These are phyloP conservation scores for Octodonta nipae DNA, from an alignment of 2,888 invertebrate species.

Conservation along the genomic window DNA sequence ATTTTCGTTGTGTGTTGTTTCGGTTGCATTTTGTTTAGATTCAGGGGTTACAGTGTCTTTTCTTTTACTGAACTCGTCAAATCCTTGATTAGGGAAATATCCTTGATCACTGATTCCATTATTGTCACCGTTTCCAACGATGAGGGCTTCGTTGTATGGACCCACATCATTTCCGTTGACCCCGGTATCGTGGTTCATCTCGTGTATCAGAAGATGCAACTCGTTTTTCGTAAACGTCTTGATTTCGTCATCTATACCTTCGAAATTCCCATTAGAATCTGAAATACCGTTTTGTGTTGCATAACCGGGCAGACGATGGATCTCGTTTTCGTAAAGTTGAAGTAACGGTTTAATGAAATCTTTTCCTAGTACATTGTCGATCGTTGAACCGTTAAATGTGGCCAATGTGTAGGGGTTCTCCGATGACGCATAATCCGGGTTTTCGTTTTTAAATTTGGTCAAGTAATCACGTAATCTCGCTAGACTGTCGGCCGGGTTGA, in stretches of 20 bases:
- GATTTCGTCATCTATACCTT: slow-evolving; percentile 23
- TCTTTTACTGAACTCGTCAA: slow-evolving; percentile 3
- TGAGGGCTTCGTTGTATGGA: slow-evolving; percentile 18
- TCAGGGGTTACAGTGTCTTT: too few relatives aligned
- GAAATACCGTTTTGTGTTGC: slow-evolving; percentile 15
- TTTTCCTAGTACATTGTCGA: slow-evolving; percentile 29
- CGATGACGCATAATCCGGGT: too few relatives aligned
- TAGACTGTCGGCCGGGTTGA: not conserved
- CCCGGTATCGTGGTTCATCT: slow-evolving; percentile 7
- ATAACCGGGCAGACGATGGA: slow-evolving; percentile 19
- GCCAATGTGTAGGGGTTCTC: too few relatives aligned
- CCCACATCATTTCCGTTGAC: too few relatives aligned
- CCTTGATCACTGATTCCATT: not conserved
- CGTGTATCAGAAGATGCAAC: slow-evolving; percentile 22
- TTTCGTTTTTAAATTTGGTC: slow-evolving; percentile 17
- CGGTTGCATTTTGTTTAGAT: too few relatives aligned
- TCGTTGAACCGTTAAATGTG: slow-evolving; percentile 27
- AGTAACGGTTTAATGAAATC: slow-evolving; percentile 31
- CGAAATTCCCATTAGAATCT: too few relatives aligned
- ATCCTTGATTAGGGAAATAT: not conserved
- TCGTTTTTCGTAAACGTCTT: slow-evolving; percentile 24
- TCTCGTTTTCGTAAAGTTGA: slow-evolving; percentile 25
- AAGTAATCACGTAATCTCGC: slow-evolving; percentile 21
- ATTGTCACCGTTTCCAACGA: slow-evolving; percentile 4
- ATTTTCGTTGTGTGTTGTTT: slow-evolving; percentile 2